phyloP scores from a whole-genome alignment of 2,797 vertebrate genomes.

The Sitta carolinensis region DNA sequence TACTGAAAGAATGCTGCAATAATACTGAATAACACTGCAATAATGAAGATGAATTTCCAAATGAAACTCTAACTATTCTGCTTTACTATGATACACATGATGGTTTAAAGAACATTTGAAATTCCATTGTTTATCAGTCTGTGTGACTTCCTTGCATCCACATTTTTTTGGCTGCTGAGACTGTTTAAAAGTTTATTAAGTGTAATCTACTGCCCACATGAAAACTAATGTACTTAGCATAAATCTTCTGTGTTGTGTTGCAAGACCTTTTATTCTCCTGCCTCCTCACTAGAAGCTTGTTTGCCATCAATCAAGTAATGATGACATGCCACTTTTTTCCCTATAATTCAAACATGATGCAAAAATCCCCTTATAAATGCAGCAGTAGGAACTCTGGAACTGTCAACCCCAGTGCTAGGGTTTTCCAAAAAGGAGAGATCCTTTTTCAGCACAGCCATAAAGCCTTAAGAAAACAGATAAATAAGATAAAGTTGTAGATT shows the following conservation, averaged over 20 bases:
- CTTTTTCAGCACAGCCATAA: background rate
- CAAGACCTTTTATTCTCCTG: background rate
- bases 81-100: fast-evolving
- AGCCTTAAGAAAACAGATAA: background rate
- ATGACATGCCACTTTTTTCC: background rate
- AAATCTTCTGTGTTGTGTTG: background rate
- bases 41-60: background rate
- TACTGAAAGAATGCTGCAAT: background rate
- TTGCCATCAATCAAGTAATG: background rate
- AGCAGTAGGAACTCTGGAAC: background rate
- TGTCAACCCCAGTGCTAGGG: fast-evolving
- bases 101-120: background rate
- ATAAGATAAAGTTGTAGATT: background rate
- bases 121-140: background rate
- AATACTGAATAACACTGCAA: background rate
- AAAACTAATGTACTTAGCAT: background rate
- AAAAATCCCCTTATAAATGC: background rate
- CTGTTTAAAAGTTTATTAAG: constrained; percentile 24
- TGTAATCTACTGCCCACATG: background rate
- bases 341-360: background rate
- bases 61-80: background rate
- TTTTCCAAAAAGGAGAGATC: background rate
- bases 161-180: background rate
- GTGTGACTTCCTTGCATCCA: background rate
- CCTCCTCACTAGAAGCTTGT: background rate